Base-by-base conservation (phyloP, 2,888 invertebrate genomes). In the Amphipoea lucens region DNA sequence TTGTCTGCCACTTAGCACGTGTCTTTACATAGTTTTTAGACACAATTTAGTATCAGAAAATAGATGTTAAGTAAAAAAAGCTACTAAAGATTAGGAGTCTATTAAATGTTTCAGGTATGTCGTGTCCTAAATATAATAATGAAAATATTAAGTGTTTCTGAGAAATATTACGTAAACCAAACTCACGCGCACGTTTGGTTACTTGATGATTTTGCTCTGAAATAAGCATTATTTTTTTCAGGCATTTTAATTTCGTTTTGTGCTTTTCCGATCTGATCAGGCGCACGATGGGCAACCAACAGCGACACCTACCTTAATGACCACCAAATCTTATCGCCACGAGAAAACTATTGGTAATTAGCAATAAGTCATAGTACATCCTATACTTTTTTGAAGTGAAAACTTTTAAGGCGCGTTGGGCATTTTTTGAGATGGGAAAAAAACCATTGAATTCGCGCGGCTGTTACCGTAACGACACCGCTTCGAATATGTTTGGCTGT, bases 1-100 rank as follows among this genome's bases (percentile, higher is more conserved):
- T 86, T 83, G 79, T 86, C 74, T 79, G 76, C n/a, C 69, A 78
- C 74, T 81, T 83, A 83, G 84, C 81, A 80, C 70, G 79, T 68
- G 80, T n/a, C 70, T 65, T n/a, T 76, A 69, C 42, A 69, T 71
- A 76, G 54, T 83, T 87, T 83, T 87, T 87, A 48, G 63, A 71
- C 2, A 67, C 36, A 40, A 51, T 72, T 72, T 40, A 57, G n/a
- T 74, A 45, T 67, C 42, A 74, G 48, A 83, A 84, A 79, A 79
- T 72, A 75, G 48, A 68, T 62, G 17, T 68, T 48, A 51, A 65
- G 54, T 62, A 72, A 79, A 83, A 83, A 78, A 78, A 40, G 42
- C 11, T 29, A 36, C 7, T 23, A 68, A 81, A 74, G 76, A 85
- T 11, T 40, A 60, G 29, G 20, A 1, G 1, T 17, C 42, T 62